A percentile compares a stretch with the other conserved stretches of the same genome.
phyloP scores from a whole-genome alignment of 2,888 invertebrate species.

The Caenorhabditis wallacei region DNA sequence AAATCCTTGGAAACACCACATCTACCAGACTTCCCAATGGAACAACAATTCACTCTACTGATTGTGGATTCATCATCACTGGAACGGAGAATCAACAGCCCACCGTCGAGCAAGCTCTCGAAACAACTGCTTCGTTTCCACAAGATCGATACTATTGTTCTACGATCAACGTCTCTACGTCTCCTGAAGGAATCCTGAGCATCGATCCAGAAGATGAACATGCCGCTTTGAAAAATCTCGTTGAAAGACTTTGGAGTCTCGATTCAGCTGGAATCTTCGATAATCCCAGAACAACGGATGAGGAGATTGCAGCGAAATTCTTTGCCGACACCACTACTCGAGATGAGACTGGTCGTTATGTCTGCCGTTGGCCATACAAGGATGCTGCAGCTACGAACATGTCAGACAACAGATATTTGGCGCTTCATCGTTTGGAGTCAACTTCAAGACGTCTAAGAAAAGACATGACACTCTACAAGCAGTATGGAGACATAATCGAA shows the following conservation, averaged over 20 bases:
- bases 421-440: slow-evolving; percentile 24
- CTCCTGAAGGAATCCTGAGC: slow-evolving; percentile 8
- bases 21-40: slow-evolving; percentile 24
- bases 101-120: background rate
- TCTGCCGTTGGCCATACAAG: slow-evolving; percentile 26
- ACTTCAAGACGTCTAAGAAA: background rate
- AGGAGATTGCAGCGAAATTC: slow-evolving; percentile 19
- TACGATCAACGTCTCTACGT: background rate
- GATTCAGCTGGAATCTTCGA: slow-evolving; percentile 30
- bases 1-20: slow-evolving; percentile 16
- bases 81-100: slow-evolving; percentile 18
- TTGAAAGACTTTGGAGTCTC: slow-evolving; percentile 36
- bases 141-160: background rate
- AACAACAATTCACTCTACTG: background rate
- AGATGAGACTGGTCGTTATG: slow-evolving; percentile 38
- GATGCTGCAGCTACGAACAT: background rate
- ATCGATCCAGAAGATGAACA: background rate
- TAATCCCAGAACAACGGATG: slow-evolving; percentile 30
- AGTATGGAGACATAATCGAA: slow-evolving; percentile 37
- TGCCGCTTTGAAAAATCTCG: background rate
- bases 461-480: background rate
- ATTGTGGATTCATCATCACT: slow-evolving; percentile 33
- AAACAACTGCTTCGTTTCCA: background rate
- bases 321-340: slow-evolving; percentile 38
- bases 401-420: slow-evolving; percentile 21